A percentile compares a stretch with the other conserved stretches of the same genome.
phyloP scores from a whole-genome alignment of 1,140 invertebrate genomes.

The Cataglyphis hispanica region DNA sequence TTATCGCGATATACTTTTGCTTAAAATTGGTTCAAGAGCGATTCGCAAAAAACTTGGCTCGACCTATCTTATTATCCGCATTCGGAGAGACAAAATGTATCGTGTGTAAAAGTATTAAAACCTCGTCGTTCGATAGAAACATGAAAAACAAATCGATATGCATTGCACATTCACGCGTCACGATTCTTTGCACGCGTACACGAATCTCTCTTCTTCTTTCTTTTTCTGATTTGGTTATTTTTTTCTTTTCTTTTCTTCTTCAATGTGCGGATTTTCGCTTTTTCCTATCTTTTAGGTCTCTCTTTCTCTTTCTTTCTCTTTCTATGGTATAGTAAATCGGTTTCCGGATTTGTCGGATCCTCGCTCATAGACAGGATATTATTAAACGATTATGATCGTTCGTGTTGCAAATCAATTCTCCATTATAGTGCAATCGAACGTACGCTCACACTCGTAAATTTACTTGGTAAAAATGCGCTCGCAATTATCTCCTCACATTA shows the following conservation, averaged over 20 bases:
- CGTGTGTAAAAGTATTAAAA: constrained; percentile 83
- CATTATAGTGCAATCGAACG: constrained; percentile 46
- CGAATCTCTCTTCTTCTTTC: constrained; percentile 57
- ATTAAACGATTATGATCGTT: constrained; percentile 12
- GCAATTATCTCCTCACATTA: constrained; percentile 46
- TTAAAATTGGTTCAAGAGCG: constrained; percentile 51
- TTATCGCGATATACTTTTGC: constrained; percentile 12
- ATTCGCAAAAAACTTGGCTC: constrained; percentile 19
- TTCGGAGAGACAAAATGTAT: constrained; percentile 9
- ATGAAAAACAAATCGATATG: constrained; percentile 79
- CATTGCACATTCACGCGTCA: constrained; percentile 64
- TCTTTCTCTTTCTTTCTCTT: constrained; percentile 15
- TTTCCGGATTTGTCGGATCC: constrained; percentile 26
- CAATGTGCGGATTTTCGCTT: constrained; percentile 10
- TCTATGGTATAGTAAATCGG: constrained; percentile 30
- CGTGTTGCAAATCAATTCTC: constrained; percentile 43
- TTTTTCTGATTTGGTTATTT: constrained; percentile 57
- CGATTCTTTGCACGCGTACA: constrained; percentile 59
- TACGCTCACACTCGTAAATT: constrained; percentile 60
- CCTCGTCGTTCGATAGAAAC: constrained; percentile 77
- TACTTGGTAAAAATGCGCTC: constrained; percentile 69
- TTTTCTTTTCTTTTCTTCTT: not conserved
- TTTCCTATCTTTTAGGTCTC: constrained; percentile 55
- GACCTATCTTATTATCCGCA: not conserved
- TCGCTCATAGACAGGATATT: constrained; percentile 24